Base-by-base conservation (phyloP, 2,113 vertebrate species). In the Sander lucioperca region DNA sequence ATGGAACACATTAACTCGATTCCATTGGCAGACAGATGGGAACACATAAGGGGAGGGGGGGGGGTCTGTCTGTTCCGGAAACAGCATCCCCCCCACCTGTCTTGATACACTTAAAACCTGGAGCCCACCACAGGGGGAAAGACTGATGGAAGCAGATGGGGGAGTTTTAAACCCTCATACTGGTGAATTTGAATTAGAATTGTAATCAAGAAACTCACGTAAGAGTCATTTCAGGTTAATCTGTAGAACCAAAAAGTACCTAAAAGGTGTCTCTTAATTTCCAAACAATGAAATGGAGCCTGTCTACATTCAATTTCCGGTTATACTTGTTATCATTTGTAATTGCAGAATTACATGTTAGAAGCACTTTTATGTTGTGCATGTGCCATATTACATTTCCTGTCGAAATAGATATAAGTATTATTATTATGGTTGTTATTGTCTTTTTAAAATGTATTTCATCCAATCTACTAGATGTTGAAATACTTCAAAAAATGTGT, bases 21-120 rank as follows among this genome's bases (percentile, higher is more conserved):
- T 74, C 54, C 43, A 50, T 50, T 82, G 70, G 85, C 73, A 74
- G 81, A 76, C 90, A 93, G 91, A 94, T 91, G 89, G 89, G 51
- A 80, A 78, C 58, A 68, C 66, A 82, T 83, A 86, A 61, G 68
- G 80, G 25, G 77, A 9, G 8, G 58, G 66, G 72, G 62, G n/a
- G n/a, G n/a, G n/a, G n/a, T n/a, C n/a, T n/a, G n/a, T n/a, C n/a
- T n/a, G n/a, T 68, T 74, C 54, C 71, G 63, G 85, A 89, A 85
- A 83, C 77, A 74, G 48, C 43, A 73, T 57, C 45, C 61, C 62
- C 14, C 80, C 56, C 43, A 15, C 23, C 68, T 59, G 51, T 70
- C 48, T 4, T 43, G 56, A 79, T 76, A 74, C 79, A 61, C 77
- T 66, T 86, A 58, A 77, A 88, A 86, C 83, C 85, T 86, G 88